Percentiles rank a stretch among this genome's conserved stretches.
Conservation (phyloP, 2,113 vertebrate genomes). For the Cynocephalus volans region DNA sequence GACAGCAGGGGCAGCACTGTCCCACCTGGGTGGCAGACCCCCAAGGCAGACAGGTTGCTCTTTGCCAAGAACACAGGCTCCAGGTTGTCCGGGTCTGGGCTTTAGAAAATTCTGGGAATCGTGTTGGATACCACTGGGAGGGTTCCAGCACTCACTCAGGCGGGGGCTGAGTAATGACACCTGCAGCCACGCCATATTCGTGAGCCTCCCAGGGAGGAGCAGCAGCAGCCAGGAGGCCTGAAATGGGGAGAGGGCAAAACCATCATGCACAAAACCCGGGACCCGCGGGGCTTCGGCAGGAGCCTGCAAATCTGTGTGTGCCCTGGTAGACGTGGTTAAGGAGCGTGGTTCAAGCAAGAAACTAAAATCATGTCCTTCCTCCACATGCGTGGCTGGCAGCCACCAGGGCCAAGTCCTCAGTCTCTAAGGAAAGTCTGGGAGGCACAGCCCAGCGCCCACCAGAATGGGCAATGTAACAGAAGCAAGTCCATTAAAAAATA, state of each 20-base stretch:
- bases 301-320: neutral
- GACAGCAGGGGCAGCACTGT: too few relatives aligned
- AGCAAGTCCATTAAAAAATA: neutral
- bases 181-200: fast-evolving
- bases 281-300: neutral
- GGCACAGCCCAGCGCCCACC: fast-evolving
- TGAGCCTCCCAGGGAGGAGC: too few relatives aligned
- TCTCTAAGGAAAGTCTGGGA: neutral
- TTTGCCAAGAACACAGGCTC: neutral
- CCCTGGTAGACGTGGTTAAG: neutral
- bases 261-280: neutral
- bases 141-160: too few relatives aligned
- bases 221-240: too few relatives aligned
- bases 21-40: fast-evolving
- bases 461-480: neutral
- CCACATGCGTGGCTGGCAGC: neutral
- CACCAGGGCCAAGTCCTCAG: fast-evolving
- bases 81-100: neutral
- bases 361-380: neutral
- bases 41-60: neutral
- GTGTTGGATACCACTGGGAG: too few relatives aligned
- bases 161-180: neutral
- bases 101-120: neutral
- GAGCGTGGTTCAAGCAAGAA: neutral
- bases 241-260: neutral